These are phyloP conservation scores for Leptothorax acervorum DNA, from an alignment of 2,888 invertebrate species.

Conservation along the genomic window DNA sequence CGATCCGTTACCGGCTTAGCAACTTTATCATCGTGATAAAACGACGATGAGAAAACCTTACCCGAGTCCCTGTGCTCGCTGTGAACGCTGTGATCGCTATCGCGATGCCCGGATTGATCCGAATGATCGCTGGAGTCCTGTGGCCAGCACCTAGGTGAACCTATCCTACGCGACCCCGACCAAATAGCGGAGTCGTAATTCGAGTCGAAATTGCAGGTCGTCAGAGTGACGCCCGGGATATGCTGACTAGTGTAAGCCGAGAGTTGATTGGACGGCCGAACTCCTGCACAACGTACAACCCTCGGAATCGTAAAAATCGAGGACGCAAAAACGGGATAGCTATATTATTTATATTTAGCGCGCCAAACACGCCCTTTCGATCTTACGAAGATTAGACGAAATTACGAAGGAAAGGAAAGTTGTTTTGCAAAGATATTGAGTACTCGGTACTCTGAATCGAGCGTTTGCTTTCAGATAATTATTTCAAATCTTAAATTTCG, in stretches of 20 bases:
- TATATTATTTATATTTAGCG: conserved; percentile 30
- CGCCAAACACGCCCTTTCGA: neutral
- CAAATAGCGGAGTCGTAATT: conserved; percentile 81
- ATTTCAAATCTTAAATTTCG: neutral
- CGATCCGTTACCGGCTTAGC: neutral
- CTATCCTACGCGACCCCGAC: conserved; percentile 80
- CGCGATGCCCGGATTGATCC: conserved; percentile 83
- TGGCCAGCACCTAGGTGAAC: conserved; percentile 81
- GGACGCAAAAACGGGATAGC: neutral
- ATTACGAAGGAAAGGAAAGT: neutral
- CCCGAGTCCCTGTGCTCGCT: conserved; percentile 83
- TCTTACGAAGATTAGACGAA: neutral
- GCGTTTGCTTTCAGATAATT: neutral
- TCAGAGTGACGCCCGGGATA: conserved; percentile 85
- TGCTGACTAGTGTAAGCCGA: conserved; percentile 82
- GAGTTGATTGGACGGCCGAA: conserved; percentile 83
- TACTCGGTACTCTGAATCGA: neutral
- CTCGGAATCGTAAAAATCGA: conserved; percentile 25
- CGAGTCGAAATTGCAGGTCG: conserved; percentile 83
- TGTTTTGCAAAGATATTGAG: neutral
- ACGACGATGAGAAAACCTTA: conserved; percentile 56
- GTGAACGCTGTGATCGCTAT: conserved; percentile 83
- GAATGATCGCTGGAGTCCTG: conserved; percentile 83
- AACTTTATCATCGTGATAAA: conserved; percentile 24
- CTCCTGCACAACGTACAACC: conserved; percentile 72